Conservation (phyloP, 2,888 invertebrate species). For the Laothoe populi region DNA sequence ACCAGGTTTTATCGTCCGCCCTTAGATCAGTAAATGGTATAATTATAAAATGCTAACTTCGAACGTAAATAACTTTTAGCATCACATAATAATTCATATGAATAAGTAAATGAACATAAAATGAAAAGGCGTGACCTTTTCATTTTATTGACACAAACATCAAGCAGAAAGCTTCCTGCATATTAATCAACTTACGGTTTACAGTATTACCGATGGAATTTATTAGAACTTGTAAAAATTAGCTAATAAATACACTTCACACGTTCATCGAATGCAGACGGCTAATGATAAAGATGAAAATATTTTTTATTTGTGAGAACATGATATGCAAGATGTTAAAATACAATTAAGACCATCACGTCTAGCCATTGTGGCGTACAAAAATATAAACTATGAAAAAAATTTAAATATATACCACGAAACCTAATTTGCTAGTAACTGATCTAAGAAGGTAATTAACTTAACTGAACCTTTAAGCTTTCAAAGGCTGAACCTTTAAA, state of each 20-base stretch:
- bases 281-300: no score
- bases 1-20: not conserved
- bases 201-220: slow-evolving; percentile 7
- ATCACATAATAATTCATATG: slow-evolving; percentile 16
- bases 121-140: no score
- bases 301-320: no score
- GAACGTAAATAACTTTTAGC: slow-evolving; percentile 8
- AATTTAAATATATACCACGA: no score
- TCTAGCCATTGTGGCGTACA: no score
- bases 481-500: no score
- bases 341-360: no score
- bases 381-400: no score
- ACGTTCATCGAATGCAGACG: not conserved
- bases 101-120: slow-evolving; percentile 9
- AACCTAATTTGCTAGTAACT: no score
- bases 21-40: not conserved
- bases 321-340: no score
- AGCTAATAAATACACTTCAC: slow-evolving; percentile 40
- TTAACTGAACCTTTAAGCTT: no score
- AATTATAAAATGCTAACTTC: slow-evolving; percentile 5
- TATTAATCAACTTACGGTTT: slow-evolving; percentile 17
- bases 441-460: no score
- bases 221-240: slow-evolving; percentile 41
- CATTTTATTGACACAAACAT: slow-evolving; percentile 17
- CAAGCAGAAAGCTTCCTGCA: slow-evolving; percentile 11